Conservation (phyloP, 2,797 vertebrate genomes). For the Enoplosus armatus region DNA sequence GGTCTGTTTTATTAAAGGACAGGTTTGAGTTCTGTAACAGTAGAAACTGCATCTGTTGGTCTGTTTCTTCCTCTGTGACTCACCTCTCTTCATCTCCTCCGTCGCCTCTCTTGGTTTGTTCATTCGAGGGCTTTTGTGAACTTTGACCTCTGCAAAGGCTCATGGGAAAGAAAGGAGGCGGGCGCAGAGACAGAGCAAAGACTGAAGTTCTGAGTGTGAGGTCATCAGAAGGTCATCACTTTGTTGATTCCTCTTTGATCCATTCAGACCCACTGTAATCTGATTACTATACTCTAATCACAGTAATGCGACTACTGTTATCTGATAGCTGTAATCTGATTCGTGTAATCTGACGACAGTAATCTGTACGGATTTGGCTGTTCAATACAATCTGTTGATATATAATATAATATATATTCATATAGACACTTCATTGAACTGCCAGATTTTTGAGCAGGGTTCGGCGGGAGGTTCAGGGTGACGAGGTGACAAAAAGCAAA, state of each 20-base stretch:
- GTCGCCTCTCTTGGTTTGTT: conserved; percentile 21
- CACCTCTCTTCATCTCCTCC: conserved; percentile 72
- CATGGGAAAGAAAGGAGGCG: conserved; percentile 27
- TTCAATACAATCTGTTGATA: no score
- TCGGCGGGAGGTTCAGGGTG: no score
- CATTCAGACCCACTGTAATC: neutral
- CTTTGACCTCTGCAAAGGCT: conserved; percentile 65
- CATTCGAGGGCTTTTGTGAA: conserved; percentile 48
- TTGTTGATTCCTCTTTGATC: neutral
- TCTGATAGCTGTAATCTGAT: neutral
- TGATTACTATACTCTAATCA: conserved; percentile 6
- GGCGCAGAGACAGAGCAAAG: conserved; percentile 21
- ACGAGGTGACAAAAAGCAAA: no score
- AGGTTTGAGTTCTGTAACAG: no score
- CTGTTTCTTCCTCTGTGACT: conserved; percentile 41
- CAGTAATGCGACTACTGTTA: neutral
- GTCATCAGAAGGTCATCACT: conserved; percentile 20
- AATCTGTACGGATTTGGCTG: no score
- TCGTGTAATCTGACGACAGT: no score
- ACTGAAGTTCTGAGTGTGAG: conserved; percentile 5
- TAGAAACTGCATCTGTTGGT: no score
- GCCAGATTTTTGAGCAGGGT: no score
- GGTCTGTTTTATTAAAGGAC: no score
- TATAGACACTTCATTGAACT: no score
- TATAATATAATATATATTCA: no score